phyloP scores from a whole-genome alignment of 2,113 vertebrate species.

The Trematocara nigrifrons region DNA sequence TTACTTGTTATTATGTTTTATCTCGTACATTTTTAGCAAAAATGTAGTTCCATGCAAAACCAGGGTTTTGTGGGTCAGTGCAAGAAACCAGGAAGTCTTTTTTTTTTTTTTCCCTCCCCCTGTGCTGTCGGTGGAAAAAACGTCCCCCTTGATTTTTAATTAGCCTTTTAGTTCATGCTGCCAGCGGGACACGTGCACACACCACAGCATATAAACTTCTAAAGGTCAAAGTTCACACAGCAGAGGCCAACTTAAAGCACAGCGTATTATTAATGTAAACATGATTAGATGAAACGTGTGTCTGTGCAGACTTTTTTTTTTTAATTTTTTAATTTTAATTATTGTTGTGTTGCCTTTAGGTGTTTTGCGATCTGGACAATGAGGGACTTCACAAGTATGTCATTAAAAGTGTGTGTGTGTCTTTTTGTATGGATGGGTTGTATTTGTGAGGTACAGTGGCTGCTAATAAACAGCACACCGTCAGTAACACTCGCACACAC shows the following conservation, averaged over 20 bases:
- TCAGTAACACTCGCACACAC: background rate
- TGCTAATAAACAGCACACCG: constrained; percentile 38
- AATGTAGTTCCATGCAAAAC: background rate
- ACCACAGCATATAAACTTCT: background rate
- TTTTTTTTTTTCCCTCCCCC: no score
- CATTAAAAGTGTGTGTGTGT: constrained; percentile 26
- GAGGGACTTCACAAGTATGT: constrained; percentile 30
- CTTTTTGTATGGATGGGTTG: background rate
- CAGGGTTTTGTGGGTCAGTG: background rate
- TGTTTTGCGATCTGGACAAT: background rate
- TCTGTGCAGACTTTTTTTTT: background rate
- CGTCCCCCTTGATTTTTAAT: constrained; percentile 37
- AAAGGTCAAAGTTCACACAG: constrained; percentile 19
- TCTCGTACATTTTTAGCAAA: background rate
- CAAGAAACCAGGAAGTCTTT: background rate
- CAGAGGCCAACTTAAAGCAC: background rate
- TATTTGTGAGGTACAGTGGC: constrained; percentile 15
- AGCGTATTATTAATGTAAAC: background rate
- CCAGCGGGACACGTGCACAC: constrained; percentile 25
- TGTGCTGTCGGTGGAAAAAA: background rate
- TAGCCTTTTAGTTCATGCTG: constrained; percentile 27
- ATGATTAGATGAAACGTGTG: background rate
- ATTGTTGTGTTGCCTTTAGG: background rate
- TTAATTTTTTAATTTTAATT: background rate
- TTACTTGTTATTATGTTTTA: background rate